Conservation (phyloP, 2,888 invertebrate species). For the Tetranychus piercei region DNA sequence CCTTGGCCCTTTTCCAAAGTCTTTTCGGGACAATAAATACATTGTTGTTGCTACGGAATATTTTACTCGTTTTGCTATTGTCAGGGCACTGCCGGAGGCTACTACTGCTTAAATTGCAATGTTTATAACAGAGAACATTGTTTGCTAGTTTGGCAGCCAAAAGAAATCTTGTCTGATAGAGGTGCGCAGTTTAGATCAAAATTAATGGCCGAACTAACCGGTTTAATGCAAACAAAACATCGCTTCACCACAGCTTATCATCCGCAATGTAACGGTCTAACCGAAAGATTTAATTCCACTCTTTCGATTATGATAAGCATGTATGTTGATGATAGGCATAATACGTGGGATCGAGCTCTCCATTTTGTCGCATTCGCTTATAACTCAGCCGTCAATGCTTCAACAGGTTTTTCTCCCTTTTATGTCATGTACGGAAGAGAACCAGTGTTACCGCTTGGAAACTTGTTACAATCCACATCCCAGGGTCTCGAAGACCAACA, state of each 20-base stretch:
- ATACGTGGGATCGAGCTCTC: conserved; percentile 26
- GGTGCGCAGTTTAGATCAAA: conserved; percentile 14
- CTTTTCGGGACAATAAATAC: conserved; percentile 21
- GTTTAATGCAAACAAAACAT: conserved; percentile 13
- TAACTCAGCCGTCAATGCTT: conserved; percentile 23
- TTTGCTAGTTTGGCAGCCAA: conserved; percentile 24
- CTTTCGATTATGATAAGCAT: conserved; percentile 24
- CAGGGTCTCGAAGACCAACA: background rate
- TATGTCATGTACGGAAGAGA: conserved; percentile 25
- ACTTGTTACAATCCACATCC: background rate
- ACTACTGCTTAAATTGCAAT: conserved; percentile 22
- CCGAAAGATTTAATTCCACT: conserved; percentile 21
- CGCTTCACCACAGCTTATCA: conserved; percentile 24
- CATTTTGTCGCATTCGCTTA: conserved; percentile 23
- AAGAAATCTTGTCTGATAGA: conserved; percentile 24
- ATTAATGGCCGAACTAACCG: background rate
- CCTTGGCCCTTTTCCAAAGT: conserved; percentile 20
- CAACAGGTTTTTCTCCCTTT: conserved; percentile 24
- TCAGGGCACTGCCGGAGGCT: conserved; percentile 21
- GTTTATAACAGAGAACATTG: conserved; percentile 22
- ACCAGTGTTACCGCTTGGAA: conserved; percentile 23
- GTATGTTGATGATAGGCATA: conserved; percentile 21
- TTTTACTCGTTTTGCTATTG: conserved; percentile 24
- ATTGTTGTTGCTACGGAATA: conserved; percentile 24
- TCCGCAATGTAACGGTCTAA: conserved; percentile 25